Conservation (phyloP, 2,113 vertebrate genomes). For the Salvelinus namaycush region DNA sequence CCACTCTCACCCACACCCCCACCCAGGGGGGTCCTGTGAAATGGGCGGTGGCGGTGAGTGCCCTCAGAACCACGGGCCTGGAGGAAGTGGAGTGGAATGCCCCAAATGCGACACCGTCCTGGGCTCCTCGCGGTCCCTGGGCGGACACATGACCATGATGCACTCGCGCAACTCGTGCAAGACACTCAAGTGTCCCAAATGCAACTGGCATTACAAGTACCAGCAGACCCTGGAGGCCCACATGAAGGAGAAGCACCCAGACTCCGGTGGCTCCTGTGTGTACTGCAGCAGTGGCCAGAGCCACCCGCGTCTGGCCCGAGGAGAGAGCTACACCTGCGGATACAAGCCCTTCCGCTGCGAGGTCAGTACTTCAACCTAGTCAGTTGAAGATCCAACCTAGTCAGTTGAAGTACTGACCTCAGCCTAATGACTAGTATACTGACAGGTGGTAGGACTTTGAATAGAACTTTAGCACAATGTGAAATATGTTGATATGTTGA, state of each 20-base stretch:
- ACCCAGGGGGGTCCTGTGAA: conserved; percentile 89
- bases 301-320: conserved; percentile 94
- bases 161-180: conserved; percentile 99
- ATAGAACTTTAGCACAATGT: neutral
- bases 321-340: conserved; percentile 98
- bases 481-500: neutral
- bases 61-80: conserved; percentile 86
- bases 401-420: neutral
- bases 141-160: conserved; percentile 99
- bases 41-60: conserved; percentile 85
- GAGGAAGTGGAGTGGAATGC: conserved; percentile 93
- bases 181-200: conserved; percentile 99
- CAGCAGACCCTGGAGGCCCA: conserved; percentile 99
- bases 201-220: conserved; percentile 99
- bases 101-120: conserved; percentile 97
- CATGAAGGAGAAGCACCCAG: conserved; percentile 99
- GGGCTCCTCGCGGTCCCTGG: conserved; percentile 95
- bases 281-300: conserved; percentile 97
- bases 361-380: conserved; percentile 48
- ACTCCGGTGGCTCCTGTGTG: conserved; percentile 90
- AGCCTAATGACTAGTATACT: conserved; percentile 3
- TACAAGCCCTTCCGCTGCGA: conserved; percentile 99
- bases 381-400: neutral
- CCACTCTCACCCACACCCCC: conserved; percentile 74
- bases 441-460: neutral